These are phyloP conservation scores for Clamator glandarius DNA, from an alignment of 2,797 vertebrate species.

Conservation along the genomic window DNA sequence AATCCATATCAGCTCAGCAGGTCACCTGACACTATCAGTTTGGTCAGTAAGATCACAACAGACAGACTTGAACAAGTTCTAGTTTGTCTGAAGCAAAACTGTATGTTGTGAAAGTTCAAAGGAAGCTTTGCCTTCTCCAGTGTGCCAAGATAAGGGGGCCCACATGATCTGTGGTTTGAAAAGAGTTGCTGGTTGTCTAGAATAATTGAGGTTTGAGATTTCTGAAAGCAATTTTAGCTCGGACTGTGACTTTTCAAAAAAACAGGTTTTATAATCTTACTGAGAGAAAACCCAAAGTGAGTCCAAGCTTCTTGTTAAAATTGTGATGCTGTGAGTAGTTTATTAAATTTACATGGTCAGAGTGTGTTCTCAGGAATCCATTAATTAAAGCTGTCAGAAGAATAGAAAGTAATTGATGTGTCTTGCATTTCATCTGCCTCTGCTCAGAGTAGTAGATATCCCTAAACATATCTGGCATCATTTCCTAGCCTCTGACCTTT, in stretches of 20 bases:
- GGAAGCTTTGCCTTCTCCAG: not conserved
- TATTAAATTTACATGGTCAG: not conserved
- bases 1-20: not conserved
- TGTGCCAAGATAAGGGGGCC: not conserved
- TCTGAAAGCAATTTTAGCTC: not conserved
- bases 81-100: not conserved
- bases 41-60: not conserved
- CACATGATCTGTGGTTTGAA: not conserved
- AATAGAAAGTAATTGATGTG: not conserved
- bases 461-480: not conserved
- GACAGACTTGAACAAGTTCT: not conserved
- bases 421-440: not conserved
- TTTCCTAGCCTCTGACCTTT: not conserved
- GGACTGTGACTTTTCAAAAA: not conserved
- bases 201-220: not conserved
- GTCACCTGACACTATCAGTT: not conserved
- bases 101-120: not conserved
- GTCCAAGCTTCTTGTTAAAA: not conserved
- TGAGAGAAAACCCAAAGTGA: not conserved
- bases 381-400: not conserved
- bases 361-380: not conserved
- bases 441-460: accelerated
- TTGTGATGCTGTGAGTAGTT: not conserved
- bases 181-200: not conserved
- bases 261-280: not conserved